Base-by-base conservation (phyloP, 2,113 vertebrate genomes). In the Mus spicilegus region DNA sequence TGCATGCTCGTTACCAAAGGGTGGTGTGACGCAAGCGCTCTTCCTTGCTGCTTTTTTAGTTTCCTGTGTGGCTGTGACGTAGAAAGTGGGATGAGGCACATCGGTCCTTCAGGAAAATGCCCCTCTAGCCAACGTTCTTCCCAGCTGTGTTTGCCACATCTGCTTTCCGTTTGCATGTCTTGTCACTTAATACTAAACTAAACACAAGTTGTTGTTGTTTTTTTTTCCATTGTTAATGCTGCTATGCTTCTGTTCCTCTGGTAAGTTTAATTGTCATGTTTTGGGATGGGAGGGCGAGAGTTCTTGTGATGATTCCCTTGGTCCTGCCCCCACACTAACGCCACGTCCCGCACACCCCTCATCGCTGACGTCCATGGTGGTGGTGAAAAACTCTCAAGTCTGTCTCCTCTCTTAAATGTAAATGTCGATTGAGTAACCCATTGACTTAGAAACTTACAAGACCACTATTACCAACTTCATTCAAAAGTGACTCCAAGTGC, bases 221-320 rank as follows among this genome's bases (percentile, higher is more conserved):
- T 54, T 46, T 42, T 22, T 96, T 94, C 95, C 98, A 85, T 97
- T 97, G 96, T 98, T 98, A 98, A 98, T 97, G 99, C 99, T 98
- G 97, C 98, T 98, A 77, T 98, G 88, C 93, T 96, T 98, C 97
- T 98, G 82, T 98, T 93, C 93, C 95, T 97, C 97, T 97, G 99
- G 99, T 99, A 98, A 99, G 99, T 99, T 33, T 84, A 87, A 97
- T 94, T 72, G 16, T 92, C 87, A 4, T 51, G 58, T 95, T 95
- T 63, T n/a, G 95, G 98, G 96, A 72, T 6, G 96, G 96, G 96
- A 91, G 96, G 97, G 97, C 19, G 49, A 87, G 94, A 65, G 70
- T n/a, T 90, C 77, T 63, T 36, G 22, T 82, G 89, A 96, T 82
- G 89, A 95, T 89, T 73, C 92, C 58, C 42, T 51, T 51, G 70